These are phyloP conservation scores for Iphiclides podalirius DNA, from an alignment of 2,888 invertebrate genomes.

Conservation along the genomic window DNA sequence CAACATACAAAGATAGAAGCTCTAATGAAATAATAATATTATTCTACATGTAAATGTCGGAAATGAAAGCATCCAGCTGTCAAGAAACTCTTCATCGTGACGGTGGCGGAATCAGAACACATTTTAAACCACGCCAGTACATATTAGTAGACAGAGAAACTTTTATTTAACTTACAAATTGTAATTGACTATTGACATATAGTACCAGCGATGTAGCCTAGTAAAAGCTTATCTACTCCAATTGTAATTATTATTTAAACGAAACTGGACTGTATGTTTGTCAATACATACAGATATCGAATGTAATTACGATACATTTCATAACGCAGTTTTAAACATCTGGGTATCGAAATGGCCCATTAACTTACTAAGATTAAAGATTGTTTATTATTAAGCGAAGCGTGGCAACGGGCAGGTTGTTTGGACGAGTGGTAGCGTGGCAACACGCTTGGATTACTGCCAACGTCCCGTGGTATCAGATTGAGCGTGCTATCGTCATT, in stretches of 20 bases:
- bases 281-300: no score
- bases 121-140: no score
- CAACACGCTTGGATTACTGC: constrained; percentile 60
- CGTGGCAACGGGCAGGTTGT: constrained; percentile 27
- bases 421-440: constrained; percentile 38
- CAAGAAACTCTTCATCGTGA: background rate
- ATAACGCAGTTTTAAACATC: no score
- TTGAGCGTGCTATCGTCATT: constrained; percentile 44
- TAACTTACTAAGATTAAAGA: constrained; percentile 19
- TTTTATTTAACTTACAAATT: no score
- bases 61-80: background rate
- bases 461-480: constrained; percentile 57
- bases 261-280: no score
- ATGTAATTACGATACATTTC: background rate
- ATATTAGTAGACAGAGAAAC: no score
- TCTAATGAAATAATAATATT: background rate
- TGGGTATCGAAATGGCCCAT: constrained; percentile 13
- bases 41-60: background rate
- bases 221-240: no score
- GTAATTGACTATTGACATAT: no score
- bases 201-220: no score
- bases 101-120: background rate
- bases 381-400: constrained; percentile 33
- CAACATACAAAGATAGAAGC: background rate
- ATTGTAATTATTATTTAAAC: no score